phyloP scores from a whole-genome alignment of 1,140 invertebrate genomes.

The Trichomalopsis sarcophagae region DNA sequence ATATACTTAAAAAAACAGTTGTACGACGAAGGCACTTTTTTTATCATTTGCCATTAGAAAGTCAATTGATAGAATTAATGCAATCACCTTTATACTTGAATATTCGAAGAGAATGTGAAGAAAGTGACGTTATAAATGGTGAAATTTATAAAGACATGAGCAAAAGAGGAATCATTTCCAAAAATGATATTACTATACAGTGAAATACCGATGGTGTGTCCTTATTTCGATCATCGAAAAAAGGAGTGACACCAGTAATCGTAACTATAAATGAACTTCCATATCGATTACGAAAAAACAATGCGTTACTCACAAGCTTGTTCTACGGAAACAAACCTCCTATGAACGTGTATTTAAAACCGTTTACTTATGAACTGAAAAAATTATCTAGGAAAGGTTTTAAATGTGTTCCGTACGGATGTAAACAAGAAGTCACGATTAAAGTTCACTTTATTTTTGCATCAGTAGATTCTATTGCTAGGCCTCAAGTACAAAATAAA shows the following conservation, averaged over 20 bases:
- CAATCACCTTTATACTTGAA: background rate
- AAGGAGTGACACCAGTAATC: background rate
- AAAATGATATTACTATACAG: background rate
- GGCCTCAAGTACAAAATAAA: slow-evolving; percentile 39
- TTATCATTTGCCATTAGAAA: background rate
- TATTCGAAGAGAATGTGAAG: background rate
- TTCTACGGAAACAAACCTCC: background rate
- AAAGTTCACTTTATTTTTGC: slow-evolving; percentile 48
- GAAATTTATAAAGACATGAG: background rate
- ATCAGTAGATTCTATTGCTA: slow-evolving; percentile 44
- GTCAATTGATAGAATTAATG: background rate
- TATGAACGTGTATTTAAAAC: background rate
- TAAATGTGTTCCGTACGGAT: too few species aligned
- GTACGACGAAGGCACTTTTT: background rate
- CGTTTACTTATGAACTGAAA: background rate
- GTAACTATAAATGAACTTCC: background rate
- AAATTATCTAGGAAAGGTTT: background rate
- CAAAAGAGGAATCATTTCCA: background rate
- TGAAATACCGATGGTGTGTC: background rate
- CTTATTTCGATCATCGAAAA: background rate
- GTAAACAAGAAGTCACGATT: too few species aligned
- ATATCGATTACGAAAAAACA: background rate
- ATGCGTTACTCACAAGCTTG: background rate
- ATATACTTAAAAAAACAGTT: background rate
- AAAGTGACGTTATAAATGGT: background rate